Evolutionary conservation across 1,140 invertebrate genomes (phyloP), one percentile per base, ranked within the genome.

Genomic region (Drosophila leontia): DNA sequence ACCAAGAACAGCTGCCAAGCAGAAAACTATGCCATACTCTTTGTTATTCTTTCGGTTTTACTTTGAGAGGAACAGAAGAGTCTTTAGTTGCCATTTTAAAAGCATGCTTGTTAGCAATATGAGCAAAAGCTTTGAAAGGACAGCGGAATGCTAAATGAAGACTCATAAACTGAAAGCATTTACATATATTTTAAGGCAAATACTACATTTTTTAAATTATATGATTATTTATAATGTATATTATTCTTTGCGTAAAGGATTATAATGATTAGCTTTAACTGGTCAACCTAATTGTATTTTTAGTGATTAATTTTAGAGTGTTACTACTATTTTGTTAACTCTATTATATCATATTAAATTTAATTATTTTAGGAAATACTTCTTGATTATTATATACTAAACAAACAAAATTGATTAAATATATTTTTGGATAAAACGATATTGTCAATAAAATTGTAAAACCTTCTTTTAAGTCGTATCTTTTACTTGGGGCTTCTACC

Each of bases 21-120:
- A 53, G 57, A 78, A 78, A 81, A 84, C 53, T 77, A 77, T 79
- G 70, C 75, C 63, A 75, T 41, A 50, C n/a, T 44, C 59, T 65
- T 60, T 58, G 42, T 58, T 47, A 26, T 37, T 35, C 37, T 44
- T 37, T 45, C 12, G 50, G 13, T 41, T 48, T 59, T 37, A 11
- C 29, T 37, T 39, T 29, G 62, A 41, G 55, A 7, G 4, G 7
- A 37, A 23, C 34, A 35, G 19, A 53, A 26, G 35, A 11, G 34
- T 41, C 11, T 62, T 58, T 19, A 19, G 34, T 44, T 62, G 44
- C 12, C 37, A 41, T 37, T 55, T 55, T 37, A 55, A 57, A 57
- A 41, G 35, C 13, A 32, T 23, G 55, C n/a, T 51, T 35, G 26
- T 51, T 19, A 37, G 29, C 63, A 17, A 51, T 12, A n/a, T 29